These are phyloP conservation scores for Lepidonotus clava DNA, from an alignment of 2,888 invertebrate genomes.

Conservation along the genomic window DNA sequence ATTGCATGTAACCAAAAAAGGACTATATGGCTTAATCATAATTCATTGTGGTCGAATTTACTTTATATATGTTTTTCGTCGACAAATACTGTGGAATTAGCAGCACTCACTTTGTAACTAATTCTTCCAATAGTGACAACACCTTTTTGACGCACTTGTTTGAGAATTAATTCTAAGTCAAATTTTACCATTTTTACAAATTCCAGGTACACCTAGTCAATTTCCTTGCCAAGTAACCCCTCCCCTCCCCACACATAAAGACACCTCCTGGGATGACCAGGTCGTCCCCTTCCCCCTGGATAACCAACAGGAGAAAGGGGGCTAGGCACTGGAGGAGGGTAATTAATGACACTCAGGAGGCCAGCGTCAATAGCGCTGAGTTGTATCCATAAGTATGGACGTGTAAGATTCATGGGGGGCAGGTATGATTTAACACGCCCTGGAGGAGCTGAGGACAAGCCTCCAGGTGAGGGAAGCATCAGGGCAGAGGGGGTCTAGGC, in stretches of 20 bases:
- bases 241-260: neutral
- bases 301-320: no score
- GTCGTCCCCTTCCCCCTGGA: no score
- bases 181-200: no score
- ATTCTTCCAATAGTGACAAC: no score
- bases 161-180: no score
- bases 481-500: neutral
- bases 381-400: constrained; percentile 49
- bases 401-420: constrained; percentile 48
- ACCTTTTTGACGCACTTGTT: no score
- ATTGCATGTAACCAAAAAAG: no score
- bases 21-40: no score
- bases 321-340: neutral
- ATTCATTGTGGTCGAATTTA: no score
- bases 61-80: no score
- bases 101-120: no score
- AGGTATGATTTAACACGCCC: constrained; percentile 32
- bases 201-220: neutral
- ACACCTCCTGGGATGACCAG: neutral
- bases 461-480: neutral
- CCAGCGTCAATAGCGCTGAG: constrained; percentile 44
- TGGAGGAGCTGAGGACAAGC: neutral
- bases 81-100: no score
- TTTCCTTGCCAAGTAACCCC: neutral
- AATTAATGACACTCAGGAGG: constrained; percentile 47